Base-by-base conservation (phyloP, 2,888 invertebrate genomes). In the Rosalia funebris region DNA sequence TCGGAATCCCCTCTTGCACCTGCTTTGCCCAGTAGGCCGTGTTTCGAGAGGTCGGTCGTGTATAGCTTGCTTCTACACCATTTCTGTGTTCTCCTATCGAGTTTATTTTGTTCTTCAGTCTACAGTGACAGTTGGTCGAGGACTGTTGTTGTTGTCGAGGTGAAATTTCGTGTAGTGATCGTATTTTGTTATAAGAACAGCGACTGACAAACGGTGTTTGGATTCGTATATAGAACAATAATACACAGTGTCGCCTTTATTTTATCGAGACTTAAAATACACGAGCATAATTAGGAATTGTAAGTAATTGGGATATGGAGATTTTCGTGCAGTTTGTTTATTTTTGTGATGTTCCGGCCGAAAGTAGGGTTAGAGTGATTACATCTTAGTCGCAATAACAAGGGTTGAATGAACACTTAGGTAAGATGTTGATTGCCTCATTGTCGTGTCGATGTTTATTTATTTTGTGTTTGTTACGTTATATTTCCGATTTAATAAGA, bases 1-100 rank as follows among this genome's bases (percentile, higher is more conserved):
- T 50, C 39, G 53, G 42, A 53, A 32, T 53, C 53, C 53, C 53
- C 53, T 53, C 53, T 53, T 53, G 53, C 53, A 53, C 53, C 53
- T 53, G 53, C 42, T 42, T 45, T 53, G 53, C 42, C 53, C 31
- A 42, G 42, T 42, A 53, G 53, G 42, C 42, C 42, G 53, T 53
- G 53, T 31, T 46, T 53, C 16, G 41, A 53, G 53, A 53, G 53
- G 42, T 53, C 53, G 53, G 41, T 16, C 42, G 32, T 53, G 32
- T 16, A 53, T 17, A 53, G 42, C 53, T 42, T 39, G 37, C 53
- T 53, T 53, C 53, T 42, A 53, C 14, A 41, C 39, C 32, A 42
- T 42, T 53, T 53, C 41, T 53, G 53, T 34, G 53, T 53, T 20
- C n/a, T n/a, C n/a, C 50, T 39, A 39, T 53, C 41, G 52, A 31